Base-by-base conservation (phyloP, 2,797 vertebrate genomes). In the Cuculus canorus region DNA sequence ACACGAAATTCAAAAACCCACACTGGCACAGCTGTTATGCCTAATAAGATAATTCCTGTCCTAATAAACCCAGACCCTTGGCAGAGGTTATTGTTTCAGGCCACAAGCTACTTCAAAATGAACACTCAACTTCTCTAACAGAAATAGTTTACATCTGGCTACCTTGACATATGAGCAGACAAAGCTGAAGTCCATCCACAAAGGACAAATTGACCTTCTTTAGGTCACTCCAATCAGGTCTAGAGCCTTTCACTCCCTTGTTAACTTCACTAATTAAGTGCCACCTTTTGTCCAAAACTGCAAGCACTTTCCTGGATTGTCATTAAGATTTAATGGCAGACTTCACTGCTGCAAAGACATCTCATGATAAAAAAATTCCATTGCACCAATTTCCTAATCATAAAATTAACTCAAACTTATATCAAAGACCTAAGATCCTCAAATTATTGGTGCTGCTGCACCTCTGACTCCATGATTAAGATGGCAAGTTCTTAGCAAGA, bases 231-330 rank as follows among this genome's bases (percentile, higher is more conserved):
- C 90, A 84, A 56, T 86, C 33, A 85, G 39, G 35, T 12, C 61
- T 59, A 28, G 65, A 84, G 63, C 82, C 18, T 60, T 88, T 86
- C 60, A 82, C 33, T 89, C 60, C 66, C 89, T 30, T 90, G 61
- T 68, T 78, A 93, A 79, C 22, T 69, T 69, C 15, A 76, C 81
- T 37, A 73, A 64, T 0, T 78, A 90, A 87, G 65, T 68, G 76
- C 37, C 61, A 78, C 68, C 61, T 91, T 93, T 93, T 80, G 41
- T 80, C 76, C 90, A 71, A 87, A 92, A 92, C 45, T 52, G 25
- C 82, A 66, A 48, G 43, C 45, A 75, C 33, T 71, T 86, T 37
- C 6, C 1, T 75, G 69, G 57, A 68, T n/a, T 81, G 57, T 32
- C 45, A 54, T 87, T 48, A 89, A 86, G 56, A 85, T 57, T 80